Evolutionary conservation across 2,888 invertebrate genomes (phyloP), one percentile per base, ranked within the genome.

Genomic region (Drosophila merina): DNA sequence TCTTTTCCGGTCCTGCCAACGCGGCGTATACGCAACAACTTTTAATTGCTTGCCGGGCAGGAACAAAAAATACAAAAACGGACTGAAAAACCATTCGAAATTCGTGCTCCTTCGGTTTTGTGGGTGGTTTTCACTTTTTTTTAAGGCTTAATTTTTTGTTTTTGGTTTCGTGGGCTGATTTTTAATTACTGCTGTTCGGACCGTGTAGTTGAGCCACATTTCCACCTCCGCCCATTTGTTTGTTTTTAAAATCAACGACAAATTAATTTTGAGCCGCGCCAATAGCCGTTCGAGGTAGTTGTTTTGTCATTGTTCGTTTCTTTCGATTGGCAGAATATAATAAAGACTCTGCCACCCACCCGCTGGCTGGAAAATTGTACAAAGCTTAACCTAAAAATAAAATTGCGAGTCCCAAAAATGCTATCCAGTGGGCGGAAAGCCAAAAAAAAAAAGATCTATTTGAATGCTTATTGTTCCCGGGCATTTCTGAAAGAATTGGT

Each of bases 11-110:
- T 66, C 47, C 74, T 52, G 58, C 54, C 48, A 72, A 75, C 59
- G 74, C 40, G 74, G 85, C 81, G 78, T 84, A 84, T 84, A 82
- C 87, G 82, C 87, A 82, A 82, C 66, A 77, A 86, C 79, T 71
- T 84, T 84, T 82, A 82, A 86, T 82, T 82, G 87, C 81, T 84
- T 33, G 49, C 75, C 69, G n/a, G 42, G 51, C 44, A 55, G 49
- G 71, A 57, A 48, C 50, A 44, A 38, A 36, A 36, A 54, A 26
- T 20, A 14, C 10, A 38, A 36, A 3, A 33, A 36, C 40, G 36
- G 57, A 56, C 30, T 9, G 20, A 42, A 44, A 9, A 49, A 42
- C 30, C 26, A 25, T 42, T 49, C 50, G 26, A 48, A 66, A 67
- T 59, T 80, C 57, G 57, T 40, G 45, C 45, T 49, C 14, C 50